These are phyloP conservation scores for Hypotaenidia okinawae DNA, from an alignment of 2,797 vertebrate species.

Conservation along the genomic window DNA sequence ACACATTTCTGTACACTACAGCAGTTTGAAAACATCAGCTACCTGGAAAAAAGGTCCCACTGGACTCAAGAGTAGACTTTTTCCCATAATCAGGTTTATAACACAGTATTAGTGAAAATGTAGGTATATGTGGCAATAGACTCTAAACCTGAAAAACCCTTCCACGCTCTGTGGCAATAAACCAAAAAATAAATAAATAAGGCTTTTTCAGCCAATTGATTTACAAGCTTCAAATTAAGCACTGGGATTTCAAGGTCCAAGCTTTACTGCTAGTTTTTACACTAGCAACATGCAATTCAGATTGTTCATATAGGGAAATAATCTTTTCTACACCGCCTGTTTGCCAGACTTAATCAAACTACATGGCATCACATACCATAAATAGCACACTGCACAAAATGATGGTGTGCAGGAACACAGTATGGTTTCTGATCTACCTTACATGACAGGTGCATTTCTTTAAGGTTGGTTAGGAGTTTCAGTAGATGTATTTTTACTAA, in stretches of 20 bases:
- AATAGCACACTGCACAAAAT: not conserved
- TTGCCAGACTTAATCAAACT: conserved; percentile 29
- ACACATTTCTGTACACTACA: not conserved
- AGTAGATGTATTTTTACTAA: not conserved
- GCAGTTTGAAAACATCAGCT: conserved; percentile 14
- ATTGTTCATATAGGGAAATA: not conserved
- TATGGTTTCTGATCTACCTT: not conserved
- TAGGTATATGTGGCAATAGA: not conserved
- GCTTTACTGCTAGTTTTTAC: not conserved
- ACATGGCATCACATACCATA: not conserved
- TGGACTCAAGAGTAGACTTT: not conserved
- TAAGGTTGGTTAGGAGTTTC: not conserved
- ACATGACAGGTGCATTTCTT: conserved; percentile 1
- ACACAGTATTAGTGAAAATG: not conserved
- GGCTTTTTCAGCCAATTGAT: not conserved
- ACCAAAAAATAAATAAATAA: not conserved
- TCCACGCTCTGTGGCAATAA: not conserved
- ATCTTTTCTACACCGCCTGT: not conserved
- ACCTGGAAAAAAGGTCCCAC: conserved; percentile 8
- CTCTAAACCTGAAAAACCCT: not conserved
- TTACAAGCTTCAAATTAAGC: conserved; percentile 15
- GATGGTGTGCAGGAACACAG: not conserved
- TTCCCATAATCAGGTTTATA: conserved; percentile 12
- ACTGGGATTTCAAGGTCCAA: not conserved
- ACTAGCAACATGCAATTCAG: not conserved